Evolutionary conservation across 2,888 invertebrate species (phyloP).

Genomic region (Epistrophella euchroma): DNA sequence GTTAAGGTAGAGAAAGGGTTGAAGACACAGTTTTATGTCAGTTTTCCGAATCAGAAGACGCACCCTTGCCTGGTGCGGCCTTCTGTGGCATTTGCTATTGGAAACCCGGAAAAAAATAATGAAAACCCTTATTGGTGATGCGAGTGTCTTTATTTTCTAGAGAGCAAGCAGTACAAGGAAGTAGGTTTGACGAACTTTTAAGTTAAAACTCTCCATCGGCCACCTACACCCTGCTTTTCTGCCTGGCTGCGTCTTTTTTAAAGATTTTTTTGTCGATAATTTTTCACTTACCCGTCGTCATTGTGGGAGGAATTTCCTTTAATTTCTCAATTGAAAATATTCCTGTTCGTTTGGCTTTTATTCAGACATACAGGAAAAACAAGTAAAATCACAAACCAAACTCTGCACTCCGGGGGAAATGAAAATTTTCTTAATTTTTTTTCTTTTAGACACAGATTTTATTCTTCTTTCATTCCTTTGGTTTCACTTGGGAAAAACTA

Average conservation of each 20-base stretch:
- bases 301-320: conserved; percentile 44
- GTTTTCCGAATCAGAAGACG: conserved; percentile 1
- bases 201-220: conserved; percentile 31
- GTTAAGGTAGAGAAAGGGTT: conserved; percentile 24
- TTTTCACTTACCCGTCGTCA: conserved; percentile 71
- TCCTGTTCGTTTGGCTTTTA: conserved; percentile 39
- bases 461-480: conserved; percentile 25
- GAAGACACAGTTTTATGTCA: conserved; percentile 6
- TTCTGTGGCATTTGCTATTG: conserved; percentile 27
- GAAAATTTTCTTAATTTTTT: conserved; percentile 46
- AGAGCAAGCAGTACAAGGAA: conserved; percentile 6
- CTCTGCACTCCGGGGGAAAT: conserved; percentile 12
- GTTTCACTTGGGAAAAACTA: conserved; percentile 59
- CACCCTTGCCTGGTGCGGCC: conserved; percentile 10
- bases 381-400: conserved; percentile 47
- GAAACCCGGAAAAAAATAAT: conserved; percentile 14
- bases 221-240: conserved; percentile 11
- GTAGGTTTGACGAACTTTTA: conserved; percentile 69
- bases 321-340: conserved; percentile 43
- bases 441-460: conserved; percentile 34
- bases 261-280: conserved; percentile 1
- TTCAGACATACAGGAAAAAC: conserved; percentile 62
- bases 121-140: not conserved
- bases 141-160: not conserved
- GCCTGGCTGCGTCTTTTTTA: conserved; percentile 10